Conservation (phyloP, 2,888 invertebrate genomes). For the Resseliella maxima region DNA sequence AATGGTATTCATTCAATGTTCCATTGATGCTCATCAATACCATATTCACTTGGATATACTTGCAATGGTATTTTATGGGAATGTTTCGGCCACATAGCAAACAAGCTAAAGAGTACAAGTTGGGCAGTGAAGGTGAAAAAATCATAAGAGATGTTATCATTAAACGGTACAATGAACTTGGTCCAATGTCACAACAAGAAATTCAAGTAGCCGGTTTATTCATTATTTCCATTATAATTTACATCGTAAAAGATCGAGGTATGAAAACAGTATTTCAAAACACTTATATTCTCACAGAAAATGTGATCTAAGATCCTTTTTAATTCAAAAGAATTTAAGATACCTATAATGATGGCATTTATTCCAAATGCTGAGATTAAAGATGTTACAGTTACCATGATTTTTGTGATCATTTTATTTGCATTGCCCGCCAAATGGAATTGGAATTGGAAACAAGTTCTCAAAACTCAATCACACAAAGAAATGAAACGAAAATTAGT, state of each 20-base stretch:
- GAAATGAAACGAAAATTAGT: no score
- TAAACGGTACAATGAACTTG: constrained; percentile 81
- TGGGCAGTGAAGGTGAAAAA: constrained; percentile 74
- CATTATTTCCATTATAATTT: constrained; percentile 81
- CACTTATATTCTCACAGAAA: no score
- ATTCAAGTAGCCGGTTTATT: constrained; percentile 79
- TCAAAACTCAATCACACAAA: not conserved
- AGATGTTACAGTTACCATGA: constrained; percentile 85
- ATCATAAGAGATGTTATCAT: constrained; percentile 80
- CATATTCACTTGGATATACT: constrained; percentile 79
- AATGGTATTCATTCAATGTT: constrained; percentile 87
- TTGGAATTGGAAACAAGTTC: constrained; percentile 66
- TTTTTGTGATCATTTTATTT: constrained; percentile 85
- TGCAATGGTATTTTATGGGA: constrained; percentile 86
- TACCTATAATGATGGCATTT: no score
- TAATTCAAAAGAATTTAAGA: no score
- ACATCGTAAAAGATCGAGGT: constrained; percentile 90
- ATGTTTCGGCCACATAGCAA: constrained; percentile 77
- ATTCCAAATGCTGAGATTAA: constrained; percentile 74
- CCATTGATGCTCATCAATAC: constrained; percentile 87
- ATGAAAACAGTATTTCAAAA: not conserved
- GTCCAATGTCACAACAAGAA: constrained; percentile 83
- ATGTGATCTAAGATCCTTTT: no score
- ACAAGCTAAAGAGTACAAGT: constrained; percentile 73
- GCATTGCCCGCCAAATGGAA: constrained; percentile 83